A percentile compares a stretch with the other conserved stretches of the same genome.
Evolutionary conservation across 1,140 invertebrate genomes (phyloP).

Genomic region (Dreissena rostriformis): DNA sequence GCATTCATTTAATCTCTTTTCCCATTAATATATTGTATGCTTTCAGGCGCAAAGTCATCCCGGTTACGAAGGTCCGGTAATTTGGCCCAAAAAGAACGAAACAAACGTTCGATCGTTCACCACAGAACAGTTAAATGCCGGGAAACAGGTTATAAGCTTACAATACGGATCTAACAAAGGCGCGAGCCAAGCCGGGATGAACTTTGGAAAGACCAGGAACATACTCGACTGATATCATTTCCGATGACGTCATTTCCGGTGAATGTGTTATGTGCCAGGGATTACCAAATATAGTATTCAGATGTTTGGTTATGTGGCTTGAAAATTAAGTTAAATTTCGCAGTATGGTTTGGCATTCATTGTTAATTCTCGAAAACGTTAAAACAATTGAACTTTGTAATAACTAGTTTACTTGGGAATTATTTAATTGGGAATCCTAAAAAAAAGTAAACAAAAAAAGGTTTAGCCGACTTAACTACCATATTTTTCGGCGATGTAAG

Average conservation of each 20-base stretch:
- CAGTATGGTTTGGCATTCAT: too few species aligned
- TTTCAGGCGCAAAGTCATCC: constrained; percentile 91
- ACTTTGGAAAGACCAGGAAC: constrained; percentile 75
- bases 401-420: too few species aligned
- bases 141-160: constrained; percentile 94
- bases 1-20: not conserved
- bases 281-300: constrained; percentile 2
- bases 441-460: too few species aligned
- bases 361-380: too few species aligned
- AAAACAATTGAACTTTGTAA: too few species aligned
- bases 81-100: constrained; percentile 85
- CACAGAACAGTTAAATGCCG: constrained; percentile 94
- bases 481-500: too few species aligned
- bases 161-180: constrained; percentile 92
- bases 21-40: too few species aligned
- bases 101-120: constrained; percentile 83
- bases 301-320: not conserved
- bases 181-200: constrained; percentile 88
- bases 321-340: too few species aligned
- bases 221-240: constrained; percentile 70
- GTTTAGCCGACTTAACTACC: too few species aligned
- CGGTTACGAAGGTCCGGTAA: constrained; percentile 91
- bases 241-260: not conserved
- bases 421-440: too few species aligned
- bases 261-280: not conserved